Base-by-base conservation (phyloP, 1,140 invertebrate species). In the Argopecten irradians region DNA sequence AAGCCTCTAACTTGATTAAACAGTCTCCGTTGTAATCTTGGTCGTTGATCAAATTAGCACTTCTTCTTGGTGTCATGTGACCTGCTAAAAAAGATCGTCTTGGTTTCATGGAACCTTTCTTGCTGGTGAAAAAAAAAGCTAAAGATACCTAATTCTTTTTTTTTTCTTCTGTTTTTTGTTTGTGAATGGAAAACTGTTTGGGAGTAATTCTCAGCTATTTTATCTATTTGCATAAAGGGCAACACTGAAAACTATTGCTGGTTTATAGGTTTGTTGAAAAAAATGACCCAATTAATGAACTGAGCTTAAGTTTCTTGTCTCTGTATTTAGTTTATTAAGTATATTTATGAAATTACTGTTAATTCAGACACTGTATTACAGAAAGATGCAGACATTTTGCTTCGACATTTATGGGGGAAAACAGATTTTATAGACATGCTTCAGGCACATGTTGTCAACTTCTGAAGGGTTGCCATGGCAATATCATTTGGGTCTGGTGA, bases 51-150 rank as follows among this genome's bases (percentile, higher is more conserved):
- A 71, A 71, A 71, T 71, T 71, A 71, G 22, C 55, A 71, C 55
- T n/a, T 71, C 55, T 71, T 71, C 22, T 71, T 71, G 55, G 55
- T 71, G 55, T 71, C 55, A 71, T 71, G 55, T 71, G 55, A 71
- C n/a, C n/a, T 71, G 11, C 28, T 28, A 28, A 71, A n/a, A 28
- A 28, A n/a, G n/a, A 71, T 71, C 55, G n/a, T n/a, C n/a, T 71
- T 71, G 55, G 55, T 28, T 71, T 8, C 55, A 28, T 71, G 55
- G n/a, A 28, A 71, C 55, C n/a, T 28, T 28, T 7, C 5, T n/a
- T 71, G 55, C 7, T 71, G 5, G 55, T n/a, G 7, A 28, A 28
- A n/a, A 28, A 1, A 28, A n/a, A 71, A 71, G 5, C 2, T 46
- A 46, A n/a, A 3, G 5, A 28, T 71, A 28, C 14, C 43, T 16